A percentile compares a stretch with the other conserved stretches of the same genome.
Evolutionary conservation across 1,140 invertebrate species (phyloP).

Genomic region (Magallana angulata): DNA sequence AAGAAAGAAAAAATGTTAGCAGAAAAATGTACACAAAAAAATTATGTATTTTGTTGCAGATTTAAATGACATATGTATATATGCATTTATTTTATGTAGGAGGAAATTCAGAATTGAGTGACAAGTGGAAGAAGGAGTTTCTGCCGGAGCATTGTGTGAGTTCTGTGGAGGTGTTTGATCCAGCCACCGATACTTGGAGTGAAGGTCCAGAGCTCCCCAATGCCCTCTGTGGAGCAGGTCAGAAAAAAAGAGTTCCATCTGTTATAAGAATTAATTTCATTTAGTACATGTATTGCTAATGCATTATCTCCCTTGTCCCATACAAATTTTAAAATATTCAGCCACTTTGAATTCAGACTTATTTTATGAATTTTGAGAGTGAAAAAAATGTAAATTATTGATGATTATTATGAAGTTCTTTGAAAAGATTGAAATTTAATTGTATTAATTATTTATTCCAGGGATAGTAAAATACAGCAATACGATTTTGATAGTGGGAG

Average conservation of each 20-base stretch:
- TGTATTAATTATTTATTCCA: constrained; percentile 33
- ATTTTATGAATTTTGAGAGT: too few species aligned
- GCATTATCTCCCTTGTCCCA: too few species aligned
- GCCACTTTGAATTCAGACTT: too few species aligned
- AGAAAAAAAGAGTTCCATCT: too few species aligned
- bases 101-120: constrained; percentile 75
- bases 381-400: too few species aligned
- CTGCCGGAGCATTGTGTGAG: constrained; percentile 76
- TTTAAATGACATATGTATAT: background rate
- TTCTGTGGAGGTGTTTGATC: constrained; percentile 77
- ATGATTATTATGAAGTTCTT: too few species aligned
- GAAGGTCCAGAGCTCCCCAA: constrained; percentile 75
- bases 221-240: constrained; percentile 77
- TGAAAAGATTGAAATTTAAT: too few species aligned
- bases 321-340: too few species aligned
- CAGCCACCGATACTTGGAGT: constrained; percentile 70
- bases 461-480: constrained; percentile 76
- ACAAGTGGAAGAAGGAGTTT: constrained; percentile 77
- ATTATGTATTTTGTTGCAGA: background rate
- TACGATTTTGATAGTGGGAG: constrained; percentile 75
- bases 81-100: constrained; percentile 59
- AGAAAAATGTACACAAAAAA: background rate
- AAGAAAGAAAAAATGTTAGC: too few species aligned
- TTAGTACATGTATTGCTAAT: too few species aligned
- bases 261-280: too few species aligned